These are phyloP conservation scores for Ataeniobius toweri DNA, from an alignment of 2,797 vertebrate genomes.

Conservation along the genomic window DNA sequence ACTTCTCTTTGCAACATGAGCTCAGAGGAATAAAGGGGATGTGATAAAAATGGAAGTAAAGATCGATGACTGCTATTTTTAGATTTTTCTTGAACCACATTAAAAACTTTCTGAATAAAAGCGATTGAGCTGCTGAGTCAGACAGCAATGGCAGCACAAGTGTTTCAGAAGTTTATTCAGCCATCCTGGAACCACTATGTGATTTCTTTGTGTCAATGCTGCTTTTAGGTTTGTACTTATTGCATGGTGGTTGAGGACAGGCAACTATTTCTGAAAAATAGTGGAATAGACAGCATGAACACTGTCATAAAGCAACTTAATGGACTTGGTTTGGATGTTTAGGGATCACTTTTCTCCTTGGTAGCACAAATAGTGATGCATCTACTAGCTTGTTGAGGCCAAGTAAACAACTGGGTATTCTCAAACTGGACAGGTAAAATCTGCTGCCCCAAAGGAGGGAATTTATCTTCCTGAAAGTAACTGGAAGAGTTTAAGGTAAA, in stretches of 20 bases:
- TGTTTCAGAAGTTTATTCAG: conserved; percentile 4
- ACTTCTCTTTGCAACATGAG: not conserved
- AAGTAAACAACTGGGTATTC: too few relatives aligned
- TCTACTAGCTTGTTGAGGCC: not conserved
- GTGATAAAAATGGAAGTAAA: not conserved
- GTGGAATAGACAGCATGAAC: not conserved
- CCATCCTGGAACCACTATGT: not conserved
- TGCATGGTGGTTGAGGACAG: not conserved
- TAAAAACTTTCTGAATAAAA: conserved; percentile 22
- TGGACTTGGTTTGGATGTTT: too few relatives aligned
- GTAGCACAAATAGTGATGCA: not conserved
- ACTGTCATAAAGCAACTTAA: not conserved
- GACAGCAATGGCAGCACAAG: conserved; percentile 1
- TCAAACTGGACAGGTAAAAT: too few relatives aligned
- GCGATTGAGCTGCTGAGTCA: not conserved
- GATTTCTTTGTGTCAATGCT: not conserved
- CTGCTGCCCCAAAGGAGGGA: not conserved
- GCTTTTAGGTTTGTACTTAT: not conserved
- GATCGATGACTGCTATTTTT: conserved; percentile 39
- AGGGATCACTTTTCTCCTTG: not conserved
- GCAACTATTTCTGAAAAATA: not conserved
- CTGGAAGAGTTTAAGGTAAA: not conserved
- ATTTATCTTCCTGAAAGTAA: not conserved
- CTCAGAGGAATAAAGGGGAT: not conserved
- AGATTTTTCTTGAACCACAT: not conserved